Percentiles rank a stretch among this genome's conserved stretches.
Evolutionary conservation across 2,113 vertebrate genomes (phyloP).

Genomic region (Calidris pugnax): DNA sequence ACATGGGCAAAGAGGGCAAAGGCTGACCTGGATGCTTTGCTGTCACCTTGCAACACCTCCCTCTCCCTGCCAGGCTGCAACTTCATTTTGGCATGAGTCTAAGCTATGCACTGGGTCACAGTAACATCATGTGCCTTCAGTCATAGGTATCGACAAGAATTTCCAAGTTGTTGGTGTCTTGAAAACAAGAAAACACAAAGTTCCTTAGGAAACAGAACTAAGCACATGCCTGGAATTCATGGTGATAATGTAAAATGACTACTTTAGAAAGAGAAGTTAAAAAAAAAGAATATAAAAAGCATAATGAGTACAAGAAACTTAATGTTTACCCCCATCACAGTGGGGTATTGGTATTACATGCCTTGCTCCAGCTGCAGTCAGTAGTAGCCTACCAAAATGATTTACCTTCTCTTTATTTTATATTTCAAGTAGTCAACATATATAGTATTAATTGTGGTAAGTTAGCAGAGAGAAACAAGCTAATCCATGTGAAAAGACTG

Average conservation of each 20-base stretch:
- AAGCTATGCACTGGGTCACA: not conserved
- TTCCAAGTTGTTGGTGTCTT: not conserved
- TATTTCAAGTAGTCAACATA: not conserved
- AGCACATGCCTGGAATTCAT: not conserved
- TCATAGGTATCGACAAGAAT: not conserved
- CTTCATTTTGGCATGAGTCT: not conserved
- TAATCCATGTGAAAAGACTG: not conserved
- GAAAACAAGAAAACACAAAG: not conserved
- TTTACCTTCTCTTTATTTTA: not conserved
- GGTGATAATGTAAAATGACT: not conserved
- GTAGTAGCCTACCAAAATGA: not conserved
- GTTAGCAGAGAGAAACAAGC: constrained; percentile 1
- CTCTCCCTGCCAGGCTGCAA: not conserved
- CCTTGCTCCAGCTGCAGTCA: not conserved
- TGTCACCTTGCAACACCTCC: not conserved
- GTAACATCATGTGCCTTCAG: not conserved
- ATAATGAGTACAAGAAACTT: not conserved
- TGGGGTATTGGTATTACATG: not conserved
- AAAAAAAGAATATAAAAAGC: not conserved
- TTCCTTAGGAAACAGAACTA: not conserved
- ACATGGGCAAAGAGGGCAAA: fast-evolving
- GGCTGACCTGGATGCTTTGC: not conserved
- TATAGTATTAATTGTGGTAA: not conserved
- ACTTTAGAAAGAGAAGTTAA: not conserved
- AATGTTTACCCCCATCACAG: not conserved